Evolutionary conservation across 2,888 invertebrate genomes (phyloP), one percentile per base, ranked within the genome.

Genomic region (Acanthosoma haemorrhoidale): DNA sequence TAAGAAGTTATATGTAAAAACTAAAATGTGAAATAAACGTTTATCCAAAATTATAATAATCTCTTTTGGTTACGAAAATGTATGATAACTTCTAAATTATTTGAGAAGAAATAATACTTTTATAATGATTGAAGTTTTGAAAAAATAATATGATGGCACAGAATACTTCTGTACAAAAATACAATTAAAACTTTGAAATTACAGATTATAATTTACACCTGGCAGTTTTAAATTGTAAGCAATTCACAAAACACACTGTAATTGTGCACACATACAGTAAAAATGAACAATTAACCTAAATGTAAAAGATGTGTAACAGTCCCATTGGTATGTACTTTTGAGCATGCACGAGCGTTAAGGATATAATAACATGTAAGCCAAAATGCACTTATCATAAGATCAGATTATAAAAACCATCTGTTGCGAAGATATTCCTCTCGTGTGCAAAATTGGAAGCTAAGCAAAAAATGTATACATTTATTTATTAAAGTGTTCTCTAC

Each of bases 301-400:
- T 25, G 21, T 21, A 51, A 21, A 25, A n/a, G 13, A n/a, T 21
- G 29, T 51, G 51, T 51, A 25, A 51, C 18, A 51, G 29, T 21
- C 29, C 51, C 29, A 51, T 51, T 25, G 29, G 51, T 51, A 51
- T 25, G 51, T 51, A 25, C 51, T 51, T n/a, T 51, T 51, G 51
- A 51, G 51, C 51, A 51, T 51, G 51, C 51, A 25, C 51, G 51
- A 51, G 51, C 51, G 25, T 51, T n/a, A 51, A 51, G 51, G 51
- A 51, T 51, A 51, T 51, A 51, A 25, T 51, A 51, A n/a, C n/a
- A n/a, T n/a, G n/a, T 25, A 51, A 51, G 51, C 51, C 51, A 51
- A 51, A 51, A 25, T 51, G n/a, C 51, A 51, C 51, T 51, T 51
- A 25, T 51, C n/a, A n/a, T n/a, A n/a, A n/a, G n/a, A n/a, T n/a